These are phyloP conservation scores for Drosophila nigritarsus DNA, from an alignment of 2,888 invertebrate species.

Conservation along the genomic window DNA sequence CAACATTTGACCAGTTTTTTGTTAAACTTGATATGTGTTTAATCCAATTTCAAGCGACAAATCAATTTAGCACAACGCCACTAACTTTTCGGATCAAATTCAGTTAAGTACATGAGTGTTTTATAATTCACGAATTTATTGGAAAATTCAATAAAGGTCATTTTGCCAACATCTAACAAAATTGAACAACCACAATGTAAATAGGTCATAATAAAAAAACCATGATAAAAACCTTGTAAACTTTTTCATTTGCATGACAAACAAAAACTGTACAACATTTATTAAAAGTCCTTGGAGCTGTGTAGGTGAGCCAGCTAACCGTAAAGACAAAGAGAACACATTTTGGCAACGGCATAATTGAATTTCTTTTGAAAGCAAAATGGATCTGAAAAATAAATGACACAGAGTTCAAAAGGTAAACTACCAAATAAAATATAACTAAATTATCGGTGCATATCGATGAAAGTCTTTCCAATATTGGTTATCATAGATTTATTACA, in stretches of 20 bases:
- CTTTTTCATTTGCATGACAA: constrained; percentile 33
- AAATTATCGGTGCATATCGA: too few relatives aligned
- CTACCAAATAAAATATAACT: neutral
- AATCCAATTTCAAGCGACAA: constrained; percentile 44
- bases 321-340: constrained; percentile 12
- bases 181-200: constrained; percentile 6
- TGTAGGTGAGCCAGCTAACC: neutral
- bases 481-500: neutral
- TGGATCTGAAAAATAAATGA: neutral
- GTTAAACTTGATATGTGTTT: constrained; percentile 23
- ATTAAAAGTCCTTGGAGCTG: constrained; percentile 2
- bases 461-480: neutral
- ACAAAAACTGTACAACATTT: constrained; percentile 20
- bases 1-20: constrained; percentile 33
- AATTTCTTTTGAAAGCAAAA: neutral
- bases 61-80: constrained; percentile 31
- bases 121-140: neutral
- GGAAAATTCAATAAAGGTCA: constrained; percentile 8
- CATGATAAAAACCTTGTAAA: constrained; percentile 13
- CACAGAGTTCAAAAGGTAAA: neutral
- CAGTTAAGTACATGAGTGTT: constrained; percentile 3
- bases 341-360: constrained; percentile 11
- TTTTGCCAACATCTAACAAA: neutral
- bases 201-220: constrained; percentile 3
- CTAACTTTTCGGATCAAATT: constrained; percentile 28